A percentile compares a stretch with the other conserved stretches of the same genome.
These are phyloP conservation scores for Acrocephalus scirpaceus DNA, from an alignment of 2,797 vertebrate genomes.

Conservation along the genomic window DNA sequence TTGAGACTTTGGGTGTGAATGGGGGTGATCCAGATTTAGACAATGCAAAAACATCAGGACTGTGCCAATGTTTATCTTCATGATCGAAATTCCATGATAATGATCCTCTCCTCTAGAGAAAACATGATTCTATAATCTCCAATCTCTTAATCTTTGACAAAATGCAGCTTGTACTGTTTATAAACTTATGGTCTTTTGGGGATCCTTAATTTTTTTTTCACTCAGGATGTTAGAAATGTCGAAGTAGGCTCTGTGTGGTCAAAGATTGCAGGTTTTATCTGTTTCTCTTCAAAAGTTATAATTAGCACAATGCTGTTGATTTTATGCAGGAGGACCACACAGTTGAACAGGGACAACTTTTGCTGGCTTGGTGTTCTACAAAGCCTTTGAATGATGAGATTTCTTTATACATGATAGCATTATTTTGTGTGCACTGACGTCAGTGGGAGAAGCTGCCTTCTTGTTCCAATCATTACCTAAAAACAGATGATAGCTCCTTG, in stretches of 20 bases:
- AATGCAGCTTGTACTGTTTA: not conserved
- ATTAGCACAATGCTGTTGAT: not conserved
- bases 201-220: not conserved
- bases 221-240: not conserved
- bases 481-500: not conserved
- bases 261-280: not conserved
- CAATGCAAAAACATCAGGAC: not conserved
- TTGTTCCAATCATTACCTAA: not conserved
- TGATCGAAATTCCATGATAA: not conserved
- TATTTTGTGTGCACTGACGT: not conserved
- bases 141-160: not conserved
- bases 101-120: not conserved
- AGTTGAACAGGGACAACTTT: not conserved
- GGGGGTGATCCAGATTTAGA: not conserved
- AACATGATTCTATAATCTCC: accelerated
- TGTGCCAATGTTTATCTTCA: not conserved
- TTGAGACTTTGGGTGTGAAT: not conserved
- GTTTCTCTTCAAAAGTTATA: not conserved
- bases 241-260: not conserved
- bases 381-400: not conserved
- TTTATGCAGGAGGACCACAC: not conserved
- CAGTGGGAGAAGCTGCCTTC: not conserved
- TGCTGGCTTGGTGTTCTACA: not conserved
- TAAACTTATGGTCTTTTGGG: not conserved
- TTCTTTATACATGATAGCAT: not conserved